Conservation (phyloP, 2,797 vertebrate species). For the Scolopax rusticola region DNA sequence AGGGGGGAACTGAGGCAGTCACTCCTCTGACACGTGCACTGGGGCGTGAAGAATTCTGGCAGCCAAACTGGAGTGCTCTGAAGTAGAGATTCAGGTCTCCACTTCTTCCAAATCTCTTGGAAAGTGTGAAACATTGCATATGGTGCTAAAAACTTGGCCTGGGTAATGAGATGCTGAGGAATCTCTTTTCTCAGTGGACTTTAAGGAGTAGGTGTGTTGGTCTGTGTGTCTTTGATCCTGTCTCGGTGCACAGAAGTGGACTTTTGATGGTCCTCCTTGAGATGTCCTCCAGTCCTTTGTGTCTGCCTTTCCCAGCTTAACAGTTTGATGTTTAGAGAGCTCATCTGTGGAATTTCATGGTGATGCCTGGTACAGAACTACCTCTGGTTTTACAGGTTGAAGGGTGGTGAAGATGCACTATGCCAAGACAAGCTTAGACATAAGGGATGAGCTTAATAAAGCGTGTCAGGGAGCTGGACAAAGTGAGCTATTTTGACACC, state of each 20-base stretch:
- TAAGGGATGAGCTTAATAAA: neutral
- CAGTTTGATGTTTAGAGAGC: neutral
- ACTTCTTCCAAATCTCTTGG: neutral
- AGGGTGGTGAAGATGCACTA: neutral
- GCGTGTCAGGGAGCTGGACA: neutral
- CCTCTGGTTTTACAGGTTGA: slow-evolving; percentile 61
- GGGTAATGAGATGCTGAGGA: neutral
- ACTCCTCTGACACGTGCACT: neutral
- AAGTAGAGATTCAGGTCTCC: neutral
- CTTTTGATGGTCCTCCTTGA: neutral
- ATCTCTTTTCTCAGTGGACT: neutral
- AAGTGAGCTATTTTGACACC: neutral
- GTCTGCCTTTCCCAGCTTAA: neutral
- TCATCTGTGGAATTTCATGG: neutral
- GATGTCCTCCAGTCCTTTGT: neutral
- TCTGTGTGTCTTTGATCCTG: neutral
- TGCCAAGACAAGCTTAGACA: neutral
- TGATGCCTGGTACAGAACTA: slow-evolving; percentile 25
- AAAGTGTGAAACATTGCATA: neutral
- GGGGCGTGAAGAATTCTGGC: neutral
- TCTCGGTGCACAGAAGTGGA: neutral
- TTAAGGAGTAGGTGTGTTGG: neutral
- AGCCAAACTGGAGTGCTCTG: neutral
- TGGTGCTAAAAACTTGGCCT: neutral
- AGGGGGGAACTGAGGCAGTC: neutral